Percentiles rank a stretch among this genome's conserved stretches.
Conservation (phyloP, 1,140 invertebrate species). For the Tetraneura akinire region DNA sequence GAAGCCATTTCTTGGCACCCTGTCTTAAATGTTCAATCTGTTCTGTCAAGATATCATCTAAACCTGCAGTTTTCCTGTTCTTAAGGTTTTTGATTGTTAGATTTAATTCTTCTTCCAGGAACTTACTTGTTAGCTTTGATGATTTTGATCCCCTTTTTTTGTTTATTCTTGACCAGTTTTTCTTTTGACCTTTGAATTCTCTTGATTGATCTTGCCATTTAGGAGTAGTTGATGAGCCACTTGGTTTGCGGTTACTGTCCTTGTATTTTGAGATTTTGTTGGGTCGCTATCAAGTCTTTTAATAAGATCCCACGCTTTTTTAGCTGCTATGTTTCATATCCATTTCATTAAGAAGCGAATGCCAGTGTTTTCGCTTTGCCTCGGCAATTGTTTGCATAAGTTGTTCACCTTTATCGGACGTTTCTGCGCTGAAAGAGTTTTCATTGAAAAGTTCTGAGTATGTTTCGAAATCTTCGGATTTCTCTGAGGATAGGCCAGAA, state of each 20-base stretch:
- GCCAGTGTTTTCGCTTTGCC: too few species aligned
- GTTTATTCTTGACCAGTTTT: background rate
- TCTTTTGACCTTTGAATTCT: background rate
- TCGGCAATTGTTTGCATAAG: background rate
- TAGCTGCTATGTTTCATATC: background rate
- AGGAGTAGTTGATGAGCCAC: background rate
- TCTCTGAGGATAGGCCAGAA: background rate
- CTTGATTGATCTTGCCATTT: background rate
- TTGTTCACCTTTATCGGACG: background rate
- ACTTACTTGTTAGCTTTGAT: background rate
- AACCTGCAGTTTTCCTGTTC: background rate
- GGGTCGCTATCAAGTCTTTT: background rate
- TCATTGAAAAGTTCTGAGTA: background rate
- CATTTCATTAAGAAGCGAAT: too few species aligned
- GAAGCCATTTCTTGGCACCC: background rate
- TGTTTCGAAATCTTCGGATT: background rate
- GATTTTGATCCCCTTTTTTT: background rate
- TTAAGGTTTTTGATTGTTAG: background rate
- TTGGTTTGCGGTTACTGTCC: background rate
- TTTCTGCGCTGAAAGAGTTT: background rate
- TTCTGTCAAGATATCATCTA: background rate
- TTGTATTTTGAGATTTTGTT: background rate
- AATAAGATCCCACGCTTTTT: background rate
- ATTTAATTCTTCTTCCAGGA: background rate
- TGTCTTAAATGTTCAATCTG: background rate